These are phyloP conservation scores for Alfaro cultratus DNA, from an alignment of 2,797 vertebrate genomes.

Conservation along the genomic window DNA sequence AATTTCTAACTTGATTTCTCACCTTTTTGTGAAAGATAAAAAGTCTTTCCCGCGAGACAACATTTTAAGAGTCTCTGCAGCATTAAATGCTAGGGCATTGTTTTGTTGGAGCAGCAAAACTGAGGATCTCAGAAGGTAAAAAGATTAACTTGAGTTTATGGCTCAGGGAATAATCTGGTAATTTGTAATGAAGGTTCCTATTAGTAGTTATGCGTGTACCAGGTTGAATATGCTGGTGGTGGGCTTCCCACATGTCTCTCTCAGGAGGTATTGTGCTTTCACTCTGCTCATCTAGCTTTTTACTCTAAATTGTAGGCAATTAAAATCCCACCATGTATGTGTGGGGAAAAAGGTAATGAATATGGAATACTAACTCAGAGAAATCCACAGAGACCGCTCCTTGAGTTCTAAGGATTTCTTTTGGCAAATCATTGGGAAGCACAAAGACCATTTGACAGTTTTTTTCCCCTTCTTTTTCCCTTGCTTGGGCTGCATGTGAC, in stretches of 20 bases:
- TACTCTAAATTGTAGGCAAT: conserved; percentile 74
- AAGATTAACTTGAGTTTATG: conserved; percentile 46
- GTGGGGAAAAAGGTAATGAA: conserved; percentile 72
- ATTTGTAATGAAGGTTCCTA: conserved; percentile 71
- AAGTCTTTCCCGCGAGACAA: not conserved
- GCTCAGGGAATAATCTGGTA: conserved; percentile 72
- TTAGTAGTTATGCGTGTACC: conserved; percentile 67
- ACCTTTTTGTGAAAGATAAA: not conserved
- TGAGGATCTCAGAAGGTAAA: conserved; percentile 34
- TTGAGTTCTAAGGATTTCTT: conserved; percentile 71
- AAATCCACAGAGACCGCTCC: conserved; percentile 69
- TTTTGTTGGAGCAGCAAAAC: conserved; percentile 30
- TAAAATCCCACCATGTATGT: conserved; percentile 69
- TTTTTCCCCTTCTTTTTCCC: conserved; percentile 20
- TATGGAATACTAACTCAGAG: conserved; percentile 73
- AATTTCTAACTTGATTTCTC: not conserved
- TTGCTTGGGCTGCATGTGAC: conserved; percentile 42
- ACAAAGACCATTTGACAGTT: conserved; percentile 72
- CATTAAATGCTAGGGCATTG: conserved; percentile 18
- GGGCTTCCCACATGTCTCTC: conserved; percentile 67
- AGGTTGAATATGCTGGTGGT: conserved; percentile 62
- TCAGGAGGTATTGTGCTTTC: conserved; percentile 59
- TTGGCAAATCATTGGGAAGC: conserved; percentile 68
- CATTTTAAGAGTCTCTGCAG: conserved; percentile 16
- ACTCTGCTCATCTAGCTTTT: conserved; percentile 62